These are phyloP conservation scores for Drosophila koepferae DNA, from an alignment of 2,888 invertebrate genomes.

Conservation along the genomic window DNA sequence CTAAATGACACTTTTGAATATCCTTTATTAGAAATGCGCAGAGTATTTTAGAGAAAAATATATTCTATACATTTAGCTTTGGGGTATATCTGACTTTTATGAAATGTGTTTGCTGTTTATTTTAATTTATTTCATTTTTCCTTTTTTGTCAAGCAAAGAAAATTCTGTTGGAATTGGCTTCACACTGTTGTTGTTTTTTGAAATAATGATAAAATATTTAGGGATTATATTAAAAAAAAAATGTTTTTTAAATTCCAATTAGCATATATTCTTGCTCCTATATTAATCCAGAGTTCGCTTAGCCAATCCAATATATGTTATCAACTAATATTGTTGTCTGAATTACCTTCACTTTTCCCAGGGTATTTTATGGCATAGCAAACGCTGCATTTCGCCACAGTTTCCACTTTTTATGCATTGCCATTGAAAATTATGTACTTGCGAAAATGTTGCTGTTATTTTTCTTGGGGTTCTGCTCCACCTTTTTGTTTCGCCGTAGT, in stretches of 20 bases:
- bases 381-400: not conserved
- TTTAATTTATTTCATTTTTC: no score
- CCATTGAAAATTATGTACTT: conserved; percentile 69
- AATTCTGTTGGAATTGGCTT: no score
- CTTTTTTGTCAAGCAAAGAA: no score
- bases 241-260: no score
- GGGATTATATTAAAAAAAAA: no score
- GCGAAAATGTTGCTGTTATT: conserved; percentile 40
- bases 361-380: conserved; percentile 22
- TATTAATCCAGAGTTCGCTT: no score
- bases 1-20: conserved; percentile 35
- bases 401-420: conserved; percentile 51
- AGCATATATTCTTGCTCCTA: no score
- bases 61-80: not conserved
- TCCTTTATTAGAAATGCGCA: conserved; percentile 8
- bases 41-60: not conserved
- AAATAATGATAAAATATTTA: no score
- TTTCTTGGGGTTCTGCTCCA: conserved; percentile 37
- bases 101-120: not conserved
- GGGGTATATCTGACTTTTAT: not conserved
- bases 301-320: no score
- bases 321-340: no score
- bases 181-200: no score
- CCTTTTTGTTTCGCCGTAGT: conserved; percentile 53
- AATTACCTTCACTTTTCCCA: not conserved